These are phyloP conservation scores for Diadegma fenestrale DNA, from an alignment of 2,888 invertebrate genomes.

Conservation along the genomic window DNA sequence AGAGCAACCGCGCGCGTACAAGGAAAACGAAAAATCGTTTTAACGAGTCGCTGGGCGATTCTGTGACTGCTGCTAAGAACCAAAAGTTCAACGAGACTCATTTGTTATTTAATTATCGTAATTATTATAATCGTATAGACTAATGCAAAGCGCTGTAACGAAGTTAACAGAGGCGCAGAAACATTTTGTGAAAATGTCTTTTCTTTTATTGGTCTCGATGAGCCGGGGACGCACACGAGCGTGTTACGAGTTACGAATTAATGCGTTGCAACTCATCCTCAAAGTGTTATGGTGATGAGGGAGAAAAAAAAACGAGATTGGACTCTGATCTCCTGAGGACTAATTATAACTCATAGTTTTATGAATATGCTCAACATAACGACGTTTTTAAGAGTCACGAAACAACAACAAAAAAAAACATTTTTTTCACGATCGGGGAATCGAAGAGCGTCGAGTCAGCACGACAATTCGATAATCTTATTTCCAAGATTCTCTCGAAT, in stretches of 20 bases:
- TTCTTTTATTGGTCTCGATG: conserved; percentile 25
- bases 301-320: conserved; percentile 28
- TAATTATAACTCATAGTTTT: conserved; percentile 54
- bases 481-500: conserved; percentile 23
- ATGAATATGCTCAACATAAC: conserved; percentile 65
- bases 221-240: conserved; percentile 11
- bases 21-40: conserved; percentile 48
- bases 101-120: conserved; percentile 67
- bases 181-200: conserved; percentile 34
- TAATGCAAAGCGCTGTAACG: conserved; percentile 32
- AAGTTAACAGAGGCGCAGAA: conserved; percentile 6
- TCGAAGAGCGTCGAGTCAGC: conserved; percentile 7
- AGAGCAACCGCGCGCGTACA: conserved; percentile 20
- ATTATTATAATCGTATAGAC: conserved; percentile 35
- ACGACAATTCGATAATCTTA: conserved; percentile 14
- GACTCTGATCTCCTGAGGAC: conserved; percentile 39
- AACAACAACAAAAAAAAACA: conserved; percentile 10
- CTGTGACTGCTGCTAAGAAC: conserved; percentile 69
- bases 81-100: conserved; percentile 70
- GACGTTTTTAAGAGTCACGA: conserved; percentile 23
- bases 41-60: conserved; percentile 72
- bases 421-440: conserved; percentile 44
- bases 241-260: conserved; percentile 27
- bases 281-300: conserved; percentile 65
- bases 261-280: conserved; percentile 64